Evolutionary conservation across 2,113 vertebrate species (phyloP), one percentile per base, ranked within the genome.

Genomic region (Gallinago media): DNA sequence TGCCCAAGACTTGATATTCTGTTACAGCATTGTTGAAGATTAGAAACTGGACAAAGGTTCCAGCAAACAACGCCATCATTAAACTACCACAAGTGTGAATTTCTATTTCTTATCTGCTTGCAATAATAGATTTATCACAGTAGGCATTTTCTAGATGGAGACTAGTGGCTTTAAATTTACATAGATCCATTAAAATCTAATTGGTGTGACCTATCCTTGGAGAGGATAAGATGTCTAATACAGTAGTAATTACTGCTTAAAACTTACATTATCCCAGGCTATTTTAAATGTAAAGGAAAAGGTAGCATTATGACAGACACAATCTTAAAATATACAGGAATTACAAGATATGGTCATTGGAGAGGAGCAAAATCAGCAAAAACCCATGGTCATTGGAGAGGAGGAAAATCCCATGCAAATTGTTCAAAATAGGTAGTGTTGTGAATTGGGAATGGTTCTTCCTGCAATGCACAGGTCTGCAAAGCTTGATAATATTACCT

Each of bases 1-100:
- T 96, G 63, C 36, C 40, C 93, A 79, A 62, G 38, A 88, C 58
- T 81, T 87, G 23, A 61, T 85, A 34, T 72, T 94, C 96, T 89
- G 47, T 63, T 85, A 86, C 67, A 73, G 16, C 88, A 92, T 70
- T 87, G 19, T 78, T 84, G 68, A 76, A 86, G 13, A 54, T 26
- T 15, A 61, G 26, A 88, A 82, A 84, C 3, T 15, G 10, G 42
- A 56, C 40, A 84, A 29, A 81, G 32, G 52, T 78, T 88, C 63
- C 84, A 47, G 36, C 14, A 78, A 83, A 77, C 1, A 2, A 62
- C 8, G 23, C 38, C 6, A 3, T 61, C 40, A 77, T 73, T 85
- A 85, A 73, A n/a, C 32, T 17, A 82, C 25, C 59, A 82, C 19
- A 66, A 62, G 68, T 14, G 21, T 22, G 29, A 90, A 66, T 27